Base-by-base conservation (phyloP, 23 tunicate species). In the Botrylloides violaceus region DNA sequence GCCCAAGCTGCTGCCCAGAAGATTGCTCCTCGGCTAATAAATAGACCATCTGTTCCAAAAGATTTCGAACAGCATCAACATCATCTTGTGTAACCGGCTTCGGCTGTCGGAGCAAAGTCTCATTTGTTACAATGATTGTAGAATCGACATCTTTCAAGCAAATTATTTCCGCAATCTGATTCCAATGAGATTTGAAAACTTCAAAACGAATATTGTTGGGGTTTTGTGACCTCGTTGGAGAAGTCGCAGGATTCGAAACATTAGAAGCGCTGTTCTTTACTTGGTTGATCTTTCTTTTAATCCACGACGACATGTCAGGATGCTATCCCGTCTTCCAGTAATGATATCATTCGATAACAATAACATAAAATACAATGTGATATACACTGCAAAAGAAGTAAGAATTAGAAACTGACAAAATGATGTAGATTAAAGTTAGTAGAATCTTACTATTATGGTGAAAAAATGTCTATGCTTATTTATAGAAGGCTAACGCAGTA, bases 111-210 rank as follows among this genome's bases (percentile, higher is more conserved):
- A 53, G 31, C 29, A 36, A 22, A 0, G 71, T 83, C 59, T 56
- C 35, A 23, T 71, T 31, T 0, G 88, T 64, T 38, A 23, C 32
- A 0, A 76, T 32, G 22, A 24, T 56, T 2, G 79, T 58, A 48
- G 33, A 57, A 23, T 49, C 33, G 2, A 73, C 85, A 30, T 36
- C 36, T n/a, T 80, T 81, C 2, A 55, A 66, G 34, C 70, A 60
- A 15, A 87, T 87, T 0, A 87, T 62, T 9, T 80, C 86, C 61
- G 65, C 24, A 28, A 87, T 71, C 86, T 90, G 97, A 1, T 29
- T 47, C 97, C 97, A 90, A 70, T 90, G 90, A 20, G 92, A 78
- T 37, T 83, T 90, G 63, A 83, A 90, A 1, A 75, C 90, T 2
- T 90, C 97, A 32, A 59, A 50, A 34, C 90, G 66, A 30, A 90